These are phyloP conservation scores for Saxidomus purpurata DNA, from an alignment of 1,140 invertebrate genomes.

Conservation along the genomic window DNA sequence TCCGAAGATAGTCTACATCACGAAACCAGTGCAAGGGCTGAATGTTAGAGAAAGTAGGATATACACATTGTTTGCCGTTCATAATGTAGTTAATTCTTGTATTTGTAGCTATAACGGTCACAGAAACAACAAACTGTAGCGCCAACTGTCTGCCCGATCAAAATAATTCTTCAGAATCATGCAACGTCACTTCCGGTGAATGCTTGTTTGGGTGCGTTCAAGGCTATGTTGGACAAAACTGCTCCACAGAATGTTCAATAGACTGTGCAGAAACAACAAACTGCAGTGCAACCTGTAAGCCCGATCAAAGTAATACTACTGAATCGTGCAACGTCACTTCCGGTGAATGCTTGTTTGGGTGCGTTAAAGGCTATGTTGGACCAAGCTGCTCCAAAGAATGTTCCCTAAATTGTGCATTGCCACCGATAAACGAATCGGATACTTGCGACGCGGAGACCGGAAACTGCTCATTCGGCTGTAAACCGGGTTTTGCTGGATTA, in stretches of 20 bases:
- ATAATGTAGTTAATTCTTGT: too few species aligned
- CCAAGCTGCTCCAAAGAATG: neutral
- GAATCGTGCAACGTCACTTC: neutral
- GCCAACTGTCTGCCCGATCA: neutral
- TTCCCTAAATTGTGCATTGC: neutral
- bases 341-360: neutral
- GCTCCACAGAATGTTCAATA: neutral
- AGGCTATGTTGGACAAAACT: neutral
- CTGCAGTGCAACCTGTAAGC: neutral
- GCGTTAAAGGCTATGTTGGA: neutral
- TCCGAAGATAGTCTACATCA: too few species aligned
- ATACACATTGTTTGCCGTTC: too few species aligned
- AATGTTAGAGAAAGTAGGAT: too few species aligned
- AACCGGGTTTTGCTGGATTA: neutral
- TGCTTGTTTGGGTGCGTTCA: neutral
- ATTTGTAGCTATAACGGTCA: too few species aligned
- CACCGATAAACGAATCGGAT: neutral
- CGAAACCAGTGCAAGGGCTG: too few species aligned
- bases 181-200: neutral
- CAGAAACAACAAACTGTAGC: neutral
- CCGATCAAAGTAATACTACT: neutral
- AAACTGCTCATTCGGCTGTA: neutral
- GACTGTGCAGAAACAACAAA: neutral
- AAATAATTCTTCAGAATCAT: neutral
- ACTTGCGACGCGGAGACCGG: neutral